A percentile compares a stretch with the other conserved stretches of the same genome.
phyloP scores from a whole-genome alignment of 30 jellyfish, hydroid and myxozoan genomes.

The Pseudorhiza aurosa region DNA sequence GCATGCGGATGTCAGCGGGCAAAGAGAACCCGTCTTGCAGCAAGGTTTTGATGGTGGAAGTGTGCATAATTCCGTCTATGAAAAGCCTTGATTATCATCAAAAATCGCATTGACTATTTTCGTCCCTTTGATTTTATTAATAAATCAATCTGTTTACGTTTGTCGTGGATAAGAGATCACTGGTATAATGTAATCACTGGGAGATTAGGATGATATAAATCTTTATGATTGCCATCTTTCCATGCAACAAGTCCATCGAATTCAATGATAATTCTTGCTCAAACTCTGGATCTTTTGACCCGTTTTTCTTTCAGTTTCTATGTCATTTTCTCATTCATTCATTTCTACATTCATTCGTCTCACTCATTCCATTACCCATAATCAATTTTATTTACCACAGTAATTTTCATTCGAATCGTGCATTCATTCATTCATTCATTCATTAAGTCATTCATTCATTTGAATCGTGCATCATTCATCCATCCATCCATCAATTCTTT shows the following conservation, averaged over 20 bases:
- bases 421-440: constrained; percentile 18
- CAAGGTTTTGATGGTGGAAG: no score
- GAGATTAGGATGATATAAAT: neutral
- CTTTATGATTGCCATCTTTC: neutral
- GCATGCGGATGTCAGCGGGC: no score
- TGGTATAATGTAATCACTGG: neutral
- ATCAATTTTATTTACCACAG: constrained; percentile 1
- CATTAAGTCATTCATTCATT: neutral
- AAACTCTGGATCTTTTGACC: neutral
- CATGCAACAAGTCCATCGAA: neutral
- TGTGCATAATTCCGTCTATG: no score
- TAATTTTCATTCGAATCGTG: neutral
- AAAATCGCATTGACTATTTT: no score
- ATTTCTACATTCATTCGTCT: constrained; percentile 5
- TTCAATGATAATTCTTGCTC: neutral
- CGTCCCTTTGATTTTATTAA: neutral
- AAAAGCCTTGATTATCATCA: no score
- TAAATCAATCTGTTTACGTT: neutral
- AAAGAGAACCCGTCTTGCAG: no score
- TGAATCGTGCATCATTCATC: no score
- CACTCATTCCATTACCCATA: neutral
- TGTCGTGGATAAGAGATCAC: neutral
- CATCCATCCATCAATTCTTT: no score
- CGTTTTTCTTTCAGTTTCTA: neutral
- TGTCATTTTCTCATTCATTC: constrained; percentile 1